Evolutionary conservation across 92 coral and sea anemone species (phyloP).

Genomic region (Meandrina meandrites): DNA sequence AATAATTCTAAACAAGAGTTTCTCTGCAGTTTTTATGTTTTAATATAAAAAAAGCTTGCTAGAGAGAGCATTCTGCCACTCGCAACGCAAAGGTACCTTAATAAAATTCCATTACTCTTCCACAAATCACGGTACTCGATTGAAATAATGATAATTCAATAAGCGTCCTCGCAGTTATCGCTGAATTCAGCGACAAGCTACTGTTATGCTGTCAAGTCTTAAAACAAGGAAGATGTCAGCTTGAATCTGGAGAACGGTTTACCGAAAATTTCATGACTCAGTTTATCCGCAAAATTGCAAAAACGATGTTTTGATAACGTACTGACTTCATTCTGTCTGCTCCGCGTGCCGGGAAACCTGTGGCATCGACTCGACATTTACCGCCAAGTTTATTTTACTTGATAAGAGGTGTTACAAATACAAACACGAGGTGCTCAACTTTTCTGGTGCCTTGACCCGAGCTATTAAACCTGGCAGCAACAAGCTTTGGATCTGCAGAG

Average conservation of each 20-base stretch:
- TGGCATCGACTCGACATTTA: background rate
- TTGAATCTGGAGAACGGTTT: background rate
- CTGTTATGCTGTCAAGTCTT: background rate
- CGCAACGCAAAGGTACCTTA: background rate
- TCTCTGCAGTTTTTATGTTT: background rate
- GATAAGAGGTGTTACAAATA: conserved; percentile 3
- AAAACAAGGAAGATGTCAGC: background rate
- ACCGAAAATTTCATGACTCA: background rate
- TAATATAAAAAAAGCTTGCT: background rate
- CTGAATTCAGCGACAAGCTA: background rate
- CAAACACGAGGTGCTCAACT: conserved; percentile 2
- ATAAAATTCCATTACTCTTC: conserved; percentile 30
- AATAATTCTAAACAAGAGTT: background rate
- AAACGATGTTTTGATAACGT: background rate
- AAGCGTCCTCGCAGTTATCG: background rate
- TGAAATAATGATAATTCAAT: conserved; percentile 6
- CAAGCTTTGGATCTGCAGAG: background rate
- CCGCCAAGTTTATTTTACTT: background rate
- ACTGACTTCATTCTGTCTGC: background rate
- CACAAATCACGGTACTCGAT: background rate
- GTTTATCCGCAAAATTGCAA: background rate
- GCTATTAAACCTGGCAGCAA: background rate
- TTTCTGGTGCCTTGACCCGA: background rate
- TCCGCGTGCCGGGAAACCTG: background rate
- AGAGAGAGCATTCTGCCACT: background rate